Percentiles rank a stretch among this genome's conserved stretches.
Conservation (phyloP, 35 echinoderm and acorn worm genomes). For the Amphiura filiformis region DNA sequence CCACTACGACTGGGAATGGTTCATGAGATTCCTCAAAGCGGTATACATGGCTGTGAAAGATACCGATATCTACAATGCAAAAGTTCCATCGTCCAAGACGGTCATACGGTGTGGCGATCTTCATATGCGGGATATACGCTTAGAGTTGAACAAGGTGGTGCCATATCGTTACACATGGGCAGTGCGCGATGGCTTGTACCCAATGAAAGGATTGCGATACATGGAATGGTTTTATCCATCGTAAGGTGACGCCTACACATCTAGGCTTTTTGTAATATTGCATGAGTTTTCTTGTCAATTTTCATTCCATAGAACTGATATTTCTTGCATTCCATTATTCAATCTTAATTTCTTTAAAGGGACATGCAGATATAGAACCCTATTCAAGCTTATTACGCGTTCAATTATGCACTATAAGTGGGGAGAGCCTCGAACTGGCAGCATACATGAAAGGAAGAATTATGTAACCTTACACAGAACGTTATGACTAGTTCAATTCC, state of each 20-base stretch:
- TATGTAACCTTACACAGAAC: too few relatives aligned
- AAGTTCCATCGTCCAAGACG: slow-evolving; percentile 21
- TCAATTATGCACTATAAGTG: too few relatives aligned
- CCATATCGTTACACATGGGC: slow-evolving; percentile 36
- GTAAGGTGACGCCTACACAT: neutral
- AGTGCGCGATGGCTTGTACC: neutral
- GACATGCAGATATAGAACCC: too few relatives aligned
- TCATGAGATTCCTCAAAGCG: slow-evolving; percentile 44
- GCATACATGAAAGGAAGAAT: too few relatives aligned
- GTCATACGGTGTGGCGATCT: slow-evolving; percentile 24
- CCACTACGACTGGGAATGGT: slow-evolving; percentile 37
- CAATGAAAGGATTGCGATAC: neutral
- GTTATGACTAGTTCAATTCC: too few relatives aligned
- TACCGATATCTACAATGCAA: neutral
- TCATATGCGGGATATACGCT: slow-evolving; percentile 56
- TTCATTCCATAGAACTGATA: too few relatives aligned
- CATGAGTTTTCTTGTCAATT: too few relatives aligned
- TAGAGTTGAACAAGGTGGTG: slow-evolving; percentile 43
- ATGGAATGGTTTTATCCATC: neutral
- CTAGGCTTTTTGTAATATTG: too few relatives aligned
- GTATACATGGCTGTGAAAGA: neutral
- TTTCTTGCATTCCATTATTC: too few relatives aligned
- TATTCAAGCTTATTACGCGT: too few relatives aligned
- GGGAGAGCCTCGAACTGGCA: too few relatives aligned
- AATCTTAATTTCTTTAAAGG: too few relatives aligned